phyloP scores from a whole-genome alignment of 2,113 vertebrate species.

The Triplophysa siluroides region DNA sequence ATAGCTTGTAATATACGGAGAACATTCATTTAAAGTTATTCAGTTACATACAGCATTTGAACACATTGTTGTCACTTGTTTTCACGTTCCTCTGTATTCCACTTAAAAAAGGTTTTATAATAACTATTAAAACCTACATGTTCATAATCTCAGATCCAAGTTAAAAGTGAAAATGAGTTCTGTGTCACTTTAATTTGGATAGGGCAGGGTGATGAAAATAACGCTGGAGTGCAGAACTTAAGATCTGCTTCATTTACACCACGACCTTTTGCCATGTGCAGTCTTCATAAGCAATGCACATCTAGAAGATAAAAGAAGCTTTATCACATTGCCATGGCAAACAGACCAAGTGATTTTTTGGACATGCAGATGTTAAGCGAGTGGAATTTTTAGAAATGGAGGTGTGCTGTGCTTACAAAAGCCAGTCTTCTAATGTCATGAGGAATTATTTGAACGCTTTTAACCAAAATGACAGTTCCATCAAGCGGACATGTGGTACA shows the following conservation, averaged over 20 bases:
- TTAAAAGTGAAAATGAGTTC: not conserved
- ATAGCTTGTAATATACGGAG: too few species aligned
- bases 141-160: not conserved
- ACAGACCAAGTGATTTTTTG: not conserved
- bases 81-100: not conserved
- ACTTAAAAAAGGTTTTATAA: not conserved
- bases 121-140: not conserved
- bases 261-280: conserved; percentile 15
- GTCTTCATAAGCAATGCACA: conserved; percentile 2
- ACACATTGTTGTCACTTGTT: not conserved
- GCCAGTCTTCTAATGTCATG: not conserved
- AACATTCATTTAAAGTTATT: too few species aligned
- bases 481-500: not conserved
- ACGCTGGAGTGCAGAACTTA: not conserved
- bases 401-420: not conserved
- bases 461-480: not conserved
- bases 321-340: not conserved
- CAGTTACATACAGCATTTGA: not conserved
- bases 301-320: not conserved
- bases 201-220: not conserved
- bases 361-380: not conserved
- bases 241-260: conserved; percentile 33
- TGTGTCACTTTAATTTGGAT: not conserved
- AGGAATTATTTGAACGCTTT: not conserved
- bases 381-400: conserved; percentile 1